Evolutionary conservation across 2,888 invertebrate species (phyloP).

Genomic region (Pseudoips prasinana): DNA sequence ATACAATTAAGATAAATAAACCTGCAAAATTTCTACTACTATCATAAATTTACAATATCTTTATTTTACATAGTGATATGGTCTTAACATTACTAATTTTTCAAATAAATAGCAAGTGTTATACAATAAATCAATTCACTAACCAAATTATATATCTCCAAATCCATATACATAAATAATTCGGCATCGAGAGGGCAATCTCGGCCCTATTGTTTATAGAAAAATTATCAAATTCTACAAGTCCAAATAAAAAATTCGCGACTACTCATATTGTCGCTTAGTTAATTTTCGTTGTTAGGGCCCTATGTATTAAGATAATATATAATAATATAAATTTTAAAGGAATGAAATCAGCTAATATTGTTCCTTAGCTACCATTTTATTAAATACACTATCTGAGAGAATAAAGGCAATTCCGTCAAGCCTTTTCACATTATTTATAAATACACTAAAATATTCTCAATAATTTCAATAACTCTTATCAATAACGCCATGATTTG

Average conservation of each 20-base stretch:
- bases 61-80: slow-evolving; percentile 56
- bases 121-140: slow-evolving; percentile 44
- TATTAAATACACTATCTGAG: slow-evolving; percentile 28
- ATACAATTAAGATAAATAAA: slow-evolving; percentile 37
- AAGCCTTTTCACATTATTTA: slow-evolving; percentile 36
- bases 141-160: slow-evolving; percentile 38
- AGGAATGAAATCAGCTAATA: slow-evolving; percentile 39
- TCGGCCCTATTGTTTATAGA: slow-evolving; percentile 27
- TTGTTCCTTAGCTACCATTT: slow-evolving; percentile 32
- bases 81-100: slow-evolving; percentile 39
- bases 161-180: slow-evolving; percentile 46
- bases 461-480: slow-evolving; percentile 35
- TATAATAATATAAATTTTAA: slow-evolving; percentile 28
- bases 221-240: slow-evolving; percentile 11
- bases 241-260: background rate
- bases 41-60: slow-evolving; percentile 42
- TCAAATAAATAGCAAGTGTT: slow-evolving; percentile 40
- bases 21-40: slow-evolving; percentile 40
- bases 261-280: background rate
- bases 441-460: slow-evolving; percentile 46
- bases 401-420: slow-evolving; percentile 51
- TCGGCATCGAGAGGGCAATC: slow-evolving; percentile 53
- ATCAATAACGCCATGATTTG: slow-evolving; percentile 46
- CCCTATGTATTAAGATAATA: slow-evolving; percentile 31
- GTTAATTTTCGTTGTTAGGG: slow-evolving; percentile 52